These are phyloP conservation scores for Iguana delicatissima DNA, from an alignment of 2,797 vertebrate species.

Conservation along the genomic window DNA sequence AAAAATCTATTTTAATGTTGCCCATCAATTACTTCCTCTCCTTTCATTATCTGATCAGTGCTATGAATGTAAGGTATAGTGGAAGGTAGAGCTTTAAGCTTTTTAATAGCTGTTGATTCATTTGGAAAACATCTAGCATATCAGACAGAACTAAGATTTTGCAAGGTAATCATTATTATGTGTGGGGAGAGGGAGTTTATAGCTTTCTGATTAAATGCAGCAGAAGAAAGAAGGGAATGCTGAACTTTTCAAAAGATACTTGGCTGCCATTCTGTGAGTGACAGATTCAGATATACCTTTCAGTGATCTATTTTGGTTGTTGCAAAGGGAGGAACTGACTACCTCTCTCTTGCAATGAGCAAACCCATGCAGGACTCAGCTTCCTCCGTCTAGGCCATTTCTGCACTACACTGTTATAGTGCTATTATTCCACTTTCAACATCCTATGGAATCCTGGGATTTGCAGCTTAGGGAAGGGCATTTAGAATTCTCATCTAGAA, in stretches of 20 bases:
- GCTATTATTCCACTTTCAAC: no score
- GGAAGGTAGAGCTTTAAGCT: not conserved
- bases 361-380: no score
- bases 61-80: not conserved
- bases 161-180: not conserved
- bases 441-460: no score
- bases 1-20: conserved; percentile 23
- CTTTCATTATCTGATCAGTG: conserved; percentile 26
- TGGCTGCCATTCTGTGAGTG: not conserved
- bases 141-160: not conserved
- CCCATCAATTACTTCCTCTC: not conserved
- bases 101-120: conserved; percentile 8
- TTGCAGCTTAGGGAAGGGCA: no score
- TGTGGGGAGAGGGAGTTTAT: not conserved
- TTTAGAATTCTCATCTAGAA: no score
- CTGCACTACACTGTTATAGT: no score
- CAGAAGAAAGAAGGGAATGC: not conserved
- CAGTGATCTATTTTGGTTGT: no score
- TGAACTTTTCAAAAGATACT: not conserved
- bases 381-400: no score
- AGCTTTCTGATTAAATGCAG: not conserved
- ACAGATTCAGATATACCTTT: no score
- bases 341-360: no score
- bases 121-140: not conserved
- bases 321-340: no score